Conservation (phyloP, 2,113 vertebrate species). For the Psittacula cyanocephala region DNA sequence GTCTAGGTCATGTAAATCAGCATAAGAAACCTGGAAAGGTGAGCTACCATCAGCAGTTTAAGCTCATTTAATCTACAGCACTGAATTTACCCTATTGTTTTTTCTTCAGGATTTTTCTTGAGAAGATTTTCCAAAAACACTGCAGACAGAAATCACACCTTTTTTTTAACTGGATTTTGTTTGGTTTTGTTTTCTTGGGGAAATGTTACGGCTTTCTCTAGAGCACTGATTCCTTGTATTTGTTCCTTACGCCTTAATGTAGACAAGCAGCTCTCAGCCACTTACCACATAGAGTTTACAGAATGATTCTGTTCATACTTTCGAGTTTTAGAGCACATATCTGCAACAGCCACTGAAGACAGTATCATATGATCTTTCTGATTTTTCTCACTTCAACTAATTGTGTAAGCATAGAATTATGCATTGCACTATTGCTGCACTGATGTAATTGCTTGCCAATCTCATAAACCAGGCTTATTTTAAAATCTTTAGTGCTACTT, state of each 20-base stretch:
- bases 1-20: not conserved
- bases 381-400: not conserved
- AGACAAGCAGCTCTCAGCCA: not conserved
- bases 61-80: not conserved
- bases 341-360: not conserved
- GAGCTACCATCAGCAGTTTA: not conserved
- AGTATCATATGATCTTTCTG: not conserved
- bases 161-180: not conserved
- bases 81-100: not conserved
- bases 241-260: not conserved
- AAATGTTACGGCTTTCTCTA: not conserved
- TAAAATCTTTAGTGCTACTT: conserved; percentile 43
- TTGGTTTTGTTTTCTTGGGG: not conserved
- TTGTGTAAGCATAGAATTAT: not conserved
- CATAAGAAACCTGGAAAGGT: not conserved
- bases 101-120: not conserved
- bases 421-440: not conserved
- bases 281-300: not conserved
- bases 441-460: not conserved
- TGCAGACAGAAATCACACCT: not conserved
- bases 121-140: not conserved
- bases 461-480: conserved; percentile 19
- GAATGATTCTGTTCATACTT: not conserved
- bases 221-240: not conserved
- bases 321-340: not conserved